phyloP scores from a whole-genome alignment of 2,797 vertebrate species.

The Mormyrops attenuatus region DNA sequence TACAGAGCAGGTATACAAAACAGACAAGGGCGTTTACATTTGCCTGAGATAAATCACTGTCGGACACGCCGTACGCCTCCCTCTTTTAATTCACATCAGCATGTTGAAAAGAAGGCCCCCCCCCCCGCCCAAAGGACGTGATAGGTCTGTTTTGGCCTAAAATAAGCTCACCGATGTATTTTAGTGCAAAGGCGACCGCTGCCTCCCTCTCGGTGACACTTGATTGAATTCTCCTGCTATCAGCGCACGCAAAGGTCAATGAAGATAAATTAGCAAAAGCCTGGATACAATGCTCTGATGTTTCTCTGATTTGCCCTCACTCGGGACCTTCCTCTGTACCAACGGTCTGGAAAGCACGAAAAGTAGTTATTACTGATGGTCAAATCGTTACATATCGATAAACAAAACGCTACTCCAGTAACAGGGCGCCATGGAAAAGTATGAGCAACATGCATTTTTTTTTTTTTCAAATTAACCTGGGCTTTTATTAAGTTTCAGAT shows the following conservation, averaged over 20 bases:
- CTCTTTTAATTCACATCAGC: neutral
- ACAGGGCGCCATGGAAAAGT: neutral
- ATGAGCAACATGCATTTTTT: neutral
- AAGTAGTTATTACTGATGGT: neutral
- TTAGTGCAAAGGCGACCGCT: neutral
- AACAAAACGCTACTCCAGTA: neutral
- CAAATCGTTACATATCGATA: neutral
- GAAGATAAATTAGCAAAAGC: slow-evolving; percentile 22
- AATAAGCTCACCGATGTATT: neutral
- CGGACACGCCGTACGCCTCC: neutral
- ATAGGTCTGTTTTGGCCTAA: neutral
- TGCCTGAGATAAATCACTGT: neutral
- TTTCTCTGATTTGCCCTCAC: neutral
- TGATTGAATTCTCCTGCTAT: slow-evolving; percentile 20
- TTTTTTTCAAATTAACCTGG: neutral
- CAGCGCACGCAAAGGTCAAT: slow-evolving; percentile 14
- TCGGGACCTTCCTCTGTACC: neutral
- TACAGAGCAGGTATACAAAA: neutral
- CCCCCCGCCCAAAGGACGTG: neutral
- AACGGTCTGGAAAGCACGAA: neutral
- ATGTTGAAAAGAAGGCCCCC: neutral
- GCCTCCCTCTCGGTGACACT: neutral
- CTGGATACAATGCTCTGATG: slow-evolving; percentile 17
- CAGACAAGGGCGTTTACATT: neutral
- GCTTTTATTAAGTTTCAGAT: neutral